Base-by-base conservation (phyloP, 1,140 invertebrate genomes). In the Hypsibius dujardini region DNA sequence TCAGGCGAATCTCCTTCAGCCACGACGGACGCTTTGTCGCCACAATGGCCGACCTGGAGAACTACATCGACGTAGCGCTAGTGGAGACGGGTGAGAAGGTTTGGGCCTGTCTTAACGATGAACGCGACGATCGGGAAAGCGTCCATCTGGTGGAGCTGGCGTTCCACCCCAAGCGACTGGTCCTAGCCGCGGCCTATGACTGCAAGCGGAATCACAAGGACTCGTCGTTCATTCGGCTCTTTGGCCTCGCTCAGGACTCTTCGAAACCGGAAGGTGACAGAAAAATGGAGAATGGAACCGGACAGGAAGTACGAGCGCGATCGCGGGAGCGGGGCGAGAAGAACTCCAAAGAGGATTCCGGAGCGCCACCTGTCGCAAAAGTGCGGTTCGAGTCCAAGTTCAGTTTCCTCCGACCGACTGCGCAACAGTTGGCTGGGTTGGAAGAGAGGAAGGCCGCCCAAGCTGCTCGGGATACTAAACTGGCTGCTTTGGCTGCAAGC, bases 1-100 rank as follows among this genome's bases (percentile, higher is more conserved):
- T 67, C 3, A 12, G 62, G 12, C 12, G 62, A 15, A 15, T 67
- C 12, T 67, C 62, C 42, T 67, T 67, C 62, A 67, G 62, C 45
- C 62, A 67, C 42, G 62, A 67, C 45, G 45, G 42, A 7, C 62
- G 62, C 3, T 67, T 67, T 42, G 3, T 67, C 3, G 62, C 62
- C 62, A 15, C 12, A 7, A 7, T 67, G 42, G 12, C 42, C 42
- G 62, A 67, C 3, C 12, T 15, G 7, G 28, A 0, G 0, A 12
- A 67, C 42, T 67, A 12, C 12, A 12, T 67, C 12, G 62, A 67
- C 12, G 62, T 67, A 15, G 62, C 62, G 12, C 42, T 67, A 42
- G 62, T 67, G 12, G 62, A 67, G 42, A 67, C 62, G 3, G 62
- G 62, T 42, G 62, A 67, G 62, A 67, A 45, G 45, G 62, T 67